Percentiles rank a stretch among this genome's conserved stretches.
These are phyloP conservation scores for Oceanites oceanicus DNA, from an alignment of 2,113 vertebrate species.

Conservation along the genomic window DNA sequence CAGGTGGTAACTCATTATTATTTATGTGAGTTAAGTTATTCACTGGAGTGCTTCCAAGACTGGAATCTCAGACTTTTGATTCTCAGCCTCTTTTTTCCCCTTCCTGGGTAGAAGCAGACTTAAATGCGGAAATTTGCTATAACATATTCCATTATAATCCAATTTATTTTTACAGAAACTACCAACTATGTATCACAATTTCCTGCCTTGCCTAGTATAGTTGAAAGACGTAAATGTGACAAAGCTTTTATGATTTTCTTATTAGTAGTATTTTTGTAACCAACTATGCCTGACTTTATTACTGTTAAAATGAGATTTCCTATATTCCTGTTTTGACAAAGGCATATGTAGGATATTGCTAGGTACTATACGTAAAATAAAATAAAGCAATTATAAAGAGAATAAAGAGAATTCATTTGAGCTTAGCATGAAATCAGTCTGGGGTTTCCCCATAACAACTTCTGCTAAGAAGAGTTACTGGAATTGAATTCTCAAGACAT, in stretches of 20 bases:
- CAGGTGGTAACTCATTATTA: conserved; percentile 37
- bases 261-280: not conserved
- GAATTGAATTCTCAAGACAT: not conserved
- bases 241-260: not conserved
- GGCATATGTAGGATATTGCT: not conserved
- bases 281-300: not conserved
- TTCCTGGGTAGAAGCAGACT: not conserved
- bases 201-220: not conserved
- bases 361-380: not conserved
- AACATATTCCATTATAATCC: not conserved
- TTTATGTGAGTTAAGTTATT: conserved; percentile 11
- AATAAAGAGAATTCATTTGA: not conserved
- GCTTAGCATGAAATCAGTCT: not conserved
- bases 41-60: conserved; percentile 18
- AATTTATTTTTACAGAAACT: conserved; percentile 26
- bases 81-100: not conserved
- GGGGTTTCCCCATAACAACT: not conserved
- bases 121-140: not conserved
- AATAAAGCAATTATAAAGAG: not conserved
- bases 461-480: not conserved
- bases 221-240: not conserved
- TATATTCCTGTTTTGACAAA: not conserved
- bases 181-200: not conserved
- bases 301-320: not conserved
- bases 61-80: conserved; percentile 22